Percentiles rank a stretch among this genome's conserved stretches.
Evolutionary conservation across 2,797 vertebrate genomes (phyloP).

Genomic region (Notamacropus eugenii): DNA sequence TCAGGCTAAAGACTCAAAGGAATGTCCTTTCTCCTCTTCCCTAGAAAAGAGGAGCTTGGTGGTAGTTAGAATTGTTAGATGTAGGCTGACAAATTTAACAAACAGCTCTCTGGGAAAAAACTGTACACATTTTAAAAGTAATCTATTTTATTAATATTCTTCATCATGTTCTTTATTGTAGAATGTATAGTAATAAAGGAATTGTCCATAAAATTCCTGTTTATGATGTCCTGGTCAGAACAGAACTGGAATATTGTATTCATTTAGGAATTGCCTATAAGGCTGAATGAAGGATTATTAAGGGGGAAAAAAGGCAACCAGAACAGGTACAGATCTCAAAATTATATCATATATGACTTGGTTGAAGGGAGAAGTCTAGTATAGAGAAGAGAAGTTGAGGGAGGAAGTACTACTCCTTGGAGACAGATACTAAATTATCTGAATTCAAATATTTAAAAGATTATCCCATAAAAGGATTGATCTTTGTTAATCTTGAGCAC

Average conservation of each 20-base stretch:
- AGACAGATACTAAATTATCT: background rate
- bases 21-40: too few species aligned
- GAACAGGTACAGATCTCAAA: background rate
- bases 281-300: background rate
- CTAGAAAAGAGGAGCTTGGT: too few species aligned
- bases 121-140: too few species aligned
- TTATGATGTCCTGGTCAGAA: background rate
- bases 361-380: too few species aligned
- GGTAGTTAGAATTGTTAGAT: too few species aligned
- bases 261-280: background rate
- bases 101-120: too few species aligned
- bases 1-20: too few species aligned
- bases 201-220: too few species aligned
- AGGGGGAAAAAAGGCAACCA: background rate
- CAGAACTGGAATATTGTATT: background rate
- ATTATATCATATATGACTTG: background rate
- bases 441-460: background rate
- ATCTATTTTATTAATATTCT: too few species aligned
- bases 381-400: background rate
- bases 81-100: too few species aligned
- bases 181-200: too few species aligned
- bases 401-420: background rate
- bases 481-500: background rate
- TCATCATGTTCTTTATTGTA: too few species aligned
- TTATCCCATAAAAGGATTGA: background rate